Evolutionary conservation across 2,113 vertebrate species (phyloP), one percentile per base, ranked within the genome.

Genomic region (Neofelis nebulosa): DNA sequence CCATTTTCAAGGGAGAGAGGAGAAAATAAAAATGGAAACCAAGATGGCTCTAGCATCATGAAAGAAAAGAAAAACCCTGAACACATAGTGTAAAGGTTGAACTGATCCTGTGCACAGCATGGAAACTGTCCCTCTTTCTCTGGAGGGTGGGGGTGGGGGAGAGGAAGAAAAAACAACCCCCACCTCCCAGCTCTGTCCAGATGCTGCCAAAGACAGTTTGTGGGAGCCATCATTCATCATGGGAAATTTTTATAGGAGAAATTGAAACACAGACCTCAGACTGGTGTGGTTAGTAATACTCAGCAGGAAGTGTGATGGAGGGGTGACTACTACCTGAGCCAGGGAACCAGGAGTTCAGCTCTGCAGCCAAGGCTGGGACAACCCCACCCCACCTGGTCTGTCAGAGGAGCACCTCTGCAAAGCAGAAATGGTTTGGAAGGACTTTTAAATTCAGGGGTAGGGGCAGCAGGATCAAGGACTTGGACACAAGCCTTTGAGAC

Each of bases 381-480:
- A 48, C 19, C 85, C 93, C 91, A 83, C 25, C 55, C 52, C 9
- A 78, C 87, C 92, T 79, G 45, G 16, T 38, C 57, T 71, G 45
- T 18, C 79, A 0, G 1, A 97, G 85, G 96, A 98, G 88, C 2
- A 38, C 33, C 76, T 97, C 93, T 91, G 66, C 95, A 98, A 94
- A 96, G 25, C 9, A 83, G n/a, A 81, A 89, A 95, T 92, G 36
- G 76, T 81, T 98, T 92, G 97, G 83, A 98, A 97, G 94, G 94
- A 25, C 31, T 97, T 98, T 97, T 96, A 98, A 92, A 95, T 92
- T 78, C 96, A 91, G 81, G 91, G 97, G 87, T 96, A 98, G 97
- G 55, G 73, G 68, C 97, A 95, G 93, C 61, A 98, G 65, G 88
- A 96, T 96, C n/a, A 86, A 96, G 61, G 76, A 25, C 25, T 89